phyloP scores from a whole-genome alignment of 1,140 invertebrate genomes.

The Drosophila persimilis region DNA sequence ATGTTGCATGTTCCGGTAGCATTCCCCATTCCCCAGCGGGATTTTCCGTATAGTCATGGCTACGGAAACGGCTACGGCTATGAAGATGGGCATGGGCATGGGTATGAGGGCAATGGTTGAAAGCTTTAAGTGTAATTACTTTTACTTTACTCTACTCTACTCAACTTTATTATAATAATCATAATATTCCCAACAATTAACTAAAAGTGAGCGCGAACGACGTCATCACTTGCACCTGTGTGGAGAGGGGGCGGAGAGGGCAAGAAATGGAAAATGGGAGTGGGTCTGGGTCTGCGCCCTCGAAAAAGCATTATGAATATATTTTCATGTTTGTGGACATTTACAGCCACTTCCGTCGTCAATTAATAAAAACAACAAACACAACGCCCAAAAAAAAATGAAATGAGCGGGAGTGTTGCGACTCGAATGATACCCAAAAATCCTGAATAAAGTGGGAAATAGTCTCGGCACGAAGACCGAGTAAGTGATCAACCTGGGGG shows the following conservation, averaged over 20 bases:
- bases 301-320: constrained; percentile 46
- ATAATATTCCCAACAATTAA: constrained; percentile 44
- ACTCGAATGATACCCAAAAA: no score
- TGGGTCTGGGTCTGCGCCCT: constrained; percentile 13
- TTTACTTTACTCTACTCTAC: constrained; percentile 54
- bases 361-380: constrained; percentile 69
- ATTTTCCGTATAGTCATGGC: no score
- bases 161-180: constrained; percentile 42
- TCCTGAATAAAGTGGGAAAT: neutral
- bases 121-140: constrained; percentile 59
- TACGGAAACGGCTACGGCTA: no score
- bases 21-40: constrained; percentile 31
- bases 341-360: constrained; percentile 75
- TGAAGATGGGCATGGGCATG: neutral
- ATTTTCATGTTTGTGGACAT: constrained; percentile 78
- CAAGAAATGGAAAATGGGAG: neutral
- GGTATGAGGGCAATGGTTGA: neutral
- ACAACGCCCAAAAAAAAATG: constrained; percentile 17
- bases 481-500: no score
- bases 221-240: constrained; percentile 21
- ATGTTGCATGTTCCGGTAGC: constrained; percentile 44
- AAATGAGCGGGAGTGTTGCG: no score
- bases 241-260: neutral
- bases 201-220: constrained; percentile 46
- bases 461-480: no score